These are phyloP conservation scores for Percopsis omiscomaycus DNA, from an alignment of 2,797 vertebrate species.

Conservation along the genomic window DNA sequence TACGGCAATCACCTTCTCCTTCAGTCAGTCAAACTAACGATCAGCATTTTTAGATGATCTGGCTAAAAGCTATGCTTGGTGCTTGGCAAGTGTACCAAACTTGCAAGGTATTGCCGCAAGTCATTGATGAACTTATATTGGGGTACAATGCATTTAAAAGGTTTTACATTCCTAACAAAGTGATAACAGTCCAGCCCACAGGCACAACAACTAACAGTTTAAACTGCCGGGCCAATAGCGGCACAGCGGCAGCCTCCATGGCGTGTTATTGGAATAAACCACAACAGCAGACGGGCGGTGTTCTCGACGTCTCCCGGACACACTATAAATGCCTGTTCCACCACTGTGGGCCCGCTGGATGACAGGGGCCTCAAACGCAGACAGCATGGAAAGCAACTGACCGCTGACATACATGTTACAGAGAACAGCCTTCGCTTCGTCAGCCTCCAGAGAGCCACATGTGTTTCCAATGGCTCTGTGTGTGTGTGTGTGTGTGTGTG, in stretches of 20 bases:
- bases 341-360: neutral
- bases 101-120: too few species aligned
- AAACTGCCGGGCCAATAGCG: neutral
- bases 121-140: too few species aligned
- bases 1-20: too few species aligned
- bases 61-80: too few species aligned
- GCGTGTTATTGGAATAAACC: slow-evolving; percentile 1
- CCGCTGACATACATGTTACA: slow-evolving; percentile 66
- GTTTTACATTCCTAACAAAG: too few species aligned
- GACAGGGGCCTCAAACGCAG: slow-evolving; percentile 23
- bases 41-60: too few species aligned
- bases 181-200: too few species aligned
- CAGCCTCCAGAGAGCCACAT: slow-evolving; percentile 62
- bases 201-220: too few species aligned
- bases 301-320: slow-evolving; percentile 29
- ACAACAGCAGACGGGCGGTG: slow-evolving; percentile 11
- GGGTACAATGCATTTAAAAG: too few species aligned
- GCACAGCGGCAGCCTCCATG: neutral
- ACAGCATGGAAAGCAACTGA: slow-evolving; percentile 61
- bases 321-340: slow-evolving; percentile 22
- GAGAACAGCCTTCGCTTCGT: slow-evolving; percentile 66
- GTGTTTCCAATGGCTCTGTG: slow-evolving; percentile 72
- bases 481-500: slow-evolving; percentile 3
- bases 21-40: too few species aligned
- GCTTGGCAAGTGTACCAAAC: too few species aligned